Evolutionary conservation across 2,888 invertebrate species (phyloP), one percentile per base, ranked within the genome.

Genomic region (Osmoderma eremita): DNA sequence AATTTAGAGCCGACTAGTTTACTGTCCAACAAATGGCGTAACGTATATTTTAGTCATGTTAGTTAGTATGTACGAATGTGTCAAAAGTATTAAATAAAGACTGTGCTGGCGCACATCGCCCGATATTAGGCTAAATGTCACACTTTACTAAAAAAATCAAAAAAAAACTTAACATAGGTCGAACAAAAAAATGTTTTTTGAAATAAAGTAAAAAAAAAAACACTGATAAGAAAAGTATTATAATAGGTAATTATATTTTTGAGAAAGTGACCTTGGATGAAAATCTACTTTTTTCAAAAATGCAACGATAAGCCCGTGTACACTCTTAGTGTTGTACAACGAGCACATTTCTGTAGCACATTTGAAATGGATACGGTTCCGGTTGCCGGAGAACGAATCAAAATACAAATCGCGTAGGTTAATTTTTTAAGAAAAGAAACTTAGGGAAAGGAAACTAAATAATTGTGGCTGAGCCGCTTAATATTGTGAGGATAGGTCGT

Each of bases 11-110:
- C 58, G 1, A 45, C 30, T 22, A 42, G 45, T 42, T 42, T 56
- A 56, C 39, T 45, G 64, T 64, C 56, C 39, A 64, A 41, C 41
- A 63, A 49, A 69, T 53, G 67, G 39, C 53, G 64, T 61, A 67
- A 63, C 36, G 63, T 63, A 41, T 62, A 49, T 65, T 61, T 70
- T 78, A 77, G 78, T 77, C 78, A 77, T 76, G 75, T 74, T 75
- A 73, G 70, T 71, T 74, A 76, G 77, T 78, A 74, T 78, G 81
- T 81, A 81, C 81, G 80, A 80, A 79, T 81, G 81, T 81, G 81
- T 81, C 81, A 82, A 82, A 75, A 82, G 81, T 82, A 82, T 82
- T 82, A 82, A 81, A 78, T 80, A 77, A 82, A 82, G 82, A 82
- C 82, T 82, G 82, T 81, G 81, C 81, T 79, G 80, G 80, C 79